Base-by-base conservation (phyloP, 1,140 invertebrate species). In the Dendroctonus ponderosae region DNA sequence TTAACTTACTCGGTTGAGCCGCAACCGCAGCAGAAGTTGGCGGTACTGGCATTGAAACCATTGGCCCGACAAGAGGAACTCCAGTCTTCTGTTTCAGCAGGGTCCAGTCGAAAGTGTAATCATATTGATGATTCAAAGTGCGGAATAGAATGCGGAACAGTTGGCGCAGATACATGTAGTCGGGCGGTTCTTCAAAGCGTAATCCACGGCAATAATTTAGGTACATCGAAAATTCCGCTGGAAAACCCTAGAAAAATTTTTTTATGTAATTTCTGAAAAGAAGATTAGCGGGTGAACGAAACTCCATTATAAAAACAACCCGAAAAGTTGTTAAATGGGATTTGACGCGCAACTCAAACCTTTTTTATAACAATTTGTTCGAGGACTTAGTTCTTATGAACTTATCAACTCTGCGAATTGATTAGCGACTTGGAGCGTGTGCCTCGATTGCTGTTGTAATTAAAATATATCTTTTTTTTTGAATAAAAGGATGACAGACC, bases 41-140 rank as follows among this genome's bases (percentile, higher is more conserved):
- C 26, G 26, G 26, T 26, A 26, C 26, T 26, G 26, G 26, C 26
- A 26, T 26, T 26, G 26, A 26, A 26, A 26, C 26, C 26, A 26
- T 26, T 26, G 26, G 26, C 26, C 26, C 26, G 26, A 26, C 26
- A 26, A 26, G 26, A 26, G 26, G 26, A 26, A 68, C 70, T n/a
- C 71, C 75, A 15, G 71, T 67, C 49, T 94, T 96, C 80, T 98
- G 96, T 79, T 98, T 97, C 75, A 99, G 83, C 91, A 98, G 93
- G 69, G 96, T 99, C 98, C 98, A 99, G 82, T 99, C 97, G 83
- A 99, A 99, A 70, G 93, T 96, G 83, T 99, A 99, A 82, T 99
- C 97, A 81, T 99, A 98, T 82, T 98, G 95, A 82, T 98, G 96
- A 82, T 98, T 99, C 73, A 99, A 87, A 68, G 97, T 99, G 76